Evolutionary conservation across 2,113 vertebrate species (phyloP).

Genomic region (Acanthisitta chloris): DNA sequence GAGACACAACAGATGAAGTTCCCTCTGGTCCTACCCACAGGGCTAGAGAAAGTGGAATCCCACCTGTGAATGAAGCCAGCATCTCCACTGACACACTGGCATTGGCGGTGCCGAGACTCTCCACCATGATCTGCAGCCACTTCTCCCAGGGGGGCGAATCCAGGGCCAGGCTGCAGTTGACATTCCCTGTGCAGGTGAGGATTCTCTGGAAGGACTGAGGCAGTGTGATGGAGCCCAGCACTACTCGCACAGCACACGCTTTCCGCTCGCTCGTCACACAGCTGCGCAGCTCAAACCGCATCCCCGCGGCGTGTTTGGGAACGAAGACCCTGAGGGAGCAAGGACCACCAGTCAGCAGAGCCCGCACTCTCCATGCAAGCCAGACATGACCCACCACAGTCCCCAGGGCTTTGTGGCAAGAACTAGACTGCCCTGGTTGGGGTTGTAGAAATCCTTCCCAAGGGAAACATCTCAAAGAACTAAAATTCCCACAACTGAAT

Average conservation of each 20-base stretch:
- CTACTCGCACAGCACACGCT: slow-evolving; percentile 74
- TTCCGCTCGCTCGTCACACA: slow-evolving; percentile 59
- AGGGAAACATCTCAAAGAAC: background rate
- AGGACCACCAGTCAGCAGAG: background rate
- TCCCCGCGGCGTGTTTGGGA: slow-evolving; percentile 79
- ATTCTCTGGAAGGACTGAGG: slow-evolving; percentile 70
- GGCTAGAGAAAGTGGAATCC: background rate
- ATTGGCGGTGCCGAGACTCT: slow-evolving; percentile 66
- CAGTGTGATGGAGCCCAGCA: slow-evolving; percentile 79
- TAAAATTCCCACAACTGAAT: background rate
- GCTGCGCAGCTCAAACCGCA: slow-evolving; percentile 77
- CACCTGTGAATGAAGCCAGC: slow-evolving; percentile 83
- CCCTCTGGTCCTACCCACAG: background rate
- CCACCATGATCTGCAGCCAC: slow-evolving; percentile 85
- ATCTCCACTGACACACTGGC: slow-evolving; percentile 70
- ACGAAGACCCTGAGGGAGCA: slow-evolving; percentile 79
- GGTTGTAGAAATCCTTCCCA: background rate
- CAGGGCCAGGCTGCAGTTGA: slow-evolving; percentile 75
- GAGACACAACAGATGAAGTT: background rate
- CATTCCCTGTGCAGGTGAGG: slow-evolving; percentile 71
- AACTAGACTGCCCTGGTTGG: background rate
- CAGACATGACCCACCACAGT: background rate
- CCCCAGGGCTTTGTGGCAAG: background rate
- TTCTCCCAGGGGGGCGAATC: slow-evolving; percentile 84
- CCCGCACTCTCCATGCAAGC: background rate